Conservation (phyloP, 2,797 vertebrate genomes). For the Helostoma temminkii region DNA sequence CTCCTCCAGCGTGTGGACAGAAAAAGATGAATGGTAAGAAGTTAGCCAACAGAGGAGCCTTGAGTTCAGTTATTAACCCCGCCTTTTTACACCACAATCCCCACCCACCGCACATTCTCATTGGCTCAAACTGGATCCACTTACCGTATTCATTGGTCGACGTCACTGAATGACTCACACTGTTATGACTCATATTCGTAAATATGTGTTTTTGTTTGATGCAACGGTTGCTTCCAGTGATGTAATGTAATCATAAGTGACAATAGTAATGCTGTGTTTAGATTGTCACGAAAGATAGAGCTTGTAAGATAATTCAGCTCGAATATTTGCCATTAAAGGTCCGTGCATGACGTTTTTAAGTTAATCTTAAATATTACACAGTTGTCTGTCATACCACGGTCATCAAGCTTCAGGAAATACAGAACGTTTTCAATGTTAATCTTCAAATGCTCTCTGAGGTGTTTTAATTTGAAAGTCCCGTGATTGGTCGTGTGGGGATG, state of each 20-base stretch:
- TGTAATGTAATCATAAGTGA: neutral
- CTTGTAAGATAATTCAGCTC: neutral
- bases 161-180: conserved; percentile 17
- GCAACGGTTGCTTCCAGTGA: neutral
- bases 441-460: no score
- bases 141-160: conserved; percentile 39
- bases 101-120: conserved; percentile 13
- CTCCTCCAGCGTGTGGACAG: conserved; percentile 2
- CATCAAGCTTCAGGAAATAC: no score
- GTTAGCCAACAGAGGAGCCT: neutral
- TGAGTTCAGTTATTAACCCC: neutral
- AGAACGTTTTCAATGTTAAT: no score
- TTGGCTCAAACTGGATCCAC: conserved; percentile 15
- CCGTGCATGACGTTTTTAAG: no score
- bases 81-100: neutral
- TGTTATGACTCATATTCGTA: conserved; percentile 33
- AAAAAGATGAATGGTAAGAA: conserved; percentile 20
- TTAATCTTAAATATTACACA: no score
- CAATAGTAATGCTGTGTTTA: neutral
- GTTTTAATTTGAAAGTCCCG: no score
- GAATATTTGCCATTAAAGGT: no score
- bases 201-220: conserved; percentile 24
- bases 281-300: no score
- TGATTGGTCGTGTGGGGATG: no score
- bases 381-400: no score